Percentiles rank a stretch among this genome's conserved stretches.
Evolutionary conservation across 2,113 vertebrate genomes (phyloP).

Genomic region (Pomatorhinus ruficollis): DNA sequence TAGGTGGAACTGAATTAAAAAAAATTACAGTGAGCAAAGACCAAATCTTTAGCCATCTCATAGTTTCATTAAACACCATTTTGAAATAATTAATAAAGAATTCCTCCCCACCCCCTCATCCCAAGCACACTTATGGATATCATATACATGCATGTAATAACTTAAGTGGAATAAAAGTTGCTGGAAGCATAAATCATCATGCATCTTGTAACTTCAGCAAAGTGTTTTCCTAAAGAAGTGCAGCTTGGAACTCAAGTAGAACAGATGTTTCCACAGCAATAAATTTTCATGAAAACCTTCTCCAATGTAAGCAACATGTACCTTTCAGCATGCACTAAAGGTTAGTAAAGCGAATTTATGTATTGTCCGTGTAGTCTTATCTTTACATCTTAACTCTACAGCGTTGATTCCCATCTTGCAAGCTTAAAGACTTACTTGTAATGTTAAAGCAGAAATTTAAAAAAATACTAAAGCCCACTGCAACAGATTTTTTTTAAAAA

Average conservation of each 20-base stretch:
- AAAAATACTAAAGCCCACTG: background rate
- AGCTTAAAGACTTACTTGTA: background rate
- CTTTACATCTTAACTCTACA: constrained; percentile 33
- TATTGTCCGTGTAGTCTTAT: background rate
- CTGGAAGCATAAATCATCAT: background rate
- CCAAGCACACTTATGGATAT: background rate
- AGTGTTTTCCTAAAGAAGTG: constrained; percentile 24
- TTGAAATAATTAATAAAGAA: background rate
- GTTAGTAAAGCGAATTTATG: constrained; percentile 67
- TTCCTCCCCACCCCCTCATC: background rate
- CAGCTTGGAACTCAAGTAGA: background rate
- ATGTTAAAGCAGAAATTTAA: background rate
- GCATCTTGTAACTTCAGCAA: constrained; percentile 22
- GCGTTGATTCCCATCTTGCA: background rate
- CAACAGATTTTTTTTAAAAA: background rate
- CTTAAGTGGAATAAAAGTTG: background rate
- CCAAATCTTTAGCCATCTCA: background rate
- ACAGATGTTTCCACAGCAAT: background rate
- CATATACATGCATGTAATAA: background rate
- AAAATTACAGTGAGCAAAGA: background rate
- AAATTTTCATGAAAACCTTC: background rate
- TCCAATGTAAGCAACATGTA: background rate
- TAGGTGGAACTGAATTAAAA: accelerated
- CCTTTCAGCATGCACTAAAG: constrained; percentile 68
- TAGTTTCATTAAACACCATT: background rate